Conservation (phyloP, 2,797 vertebrate species). For the Erethizon dorsatum region DNA sequence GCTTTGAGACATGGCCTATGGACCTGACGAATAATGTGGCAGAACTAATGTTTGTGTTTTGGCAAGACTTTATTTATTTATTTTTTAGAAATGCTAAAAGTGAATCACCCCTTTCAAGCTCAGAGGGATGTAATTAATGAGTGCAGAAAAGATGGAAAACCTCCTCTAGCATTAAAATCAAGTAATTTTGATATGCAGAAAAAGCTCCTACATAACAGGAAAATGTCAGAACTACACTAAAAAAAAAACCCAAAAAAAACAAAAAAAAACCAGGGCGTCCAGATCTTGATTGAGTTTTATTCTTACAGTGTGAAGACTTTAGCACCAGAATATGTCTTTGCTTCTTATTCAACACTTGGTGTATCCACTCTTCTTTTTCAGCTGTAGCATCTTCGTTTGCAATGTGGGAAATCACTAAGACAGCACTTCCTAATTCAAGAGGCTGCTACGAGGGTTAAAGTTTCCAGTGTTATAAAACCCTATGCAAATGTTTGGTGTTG, state of each 20-base stretch:
- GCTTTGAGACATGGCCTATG: conserved; percentile 81
- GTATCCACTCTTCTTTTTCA: background rate
- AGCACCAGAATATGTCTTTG: background rate
- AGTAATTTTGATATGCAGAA: conserved; percentile 62
- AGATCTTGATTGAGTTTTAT: background rate
- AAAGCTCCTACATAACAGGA: conserved; percentile 41
- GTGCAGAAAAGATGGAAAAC: conserved; percentile 64
- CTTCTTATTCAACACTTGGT: background rate
- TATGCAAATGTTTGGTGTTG: conserved; percentile 29
- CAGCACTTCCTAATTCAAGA: background rate
- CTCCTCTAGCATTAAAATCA: conserved; percentile 50
- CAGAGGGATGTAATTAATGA: conserved; percentile 83
- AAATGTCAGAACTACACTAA: conserved; percentile 42
- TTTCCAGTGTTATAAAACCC: background rate
- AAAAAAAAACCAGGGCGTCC: background rate
- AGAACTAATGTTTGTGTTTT: conserved; percentile 86
- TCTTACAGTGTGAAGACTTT: background rate
- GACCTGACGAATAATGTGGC: conserved; percentile 82
- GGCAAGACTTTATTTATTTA: conserved; percentile 85
- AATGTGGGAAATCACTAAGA: background rate
- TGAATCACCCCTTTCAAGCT: conserved; percentile 79
- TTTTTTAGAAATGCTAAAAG: conserved; percentile 80
- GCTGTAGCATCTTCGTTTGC: background rate
- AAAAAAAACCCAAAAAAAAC: background rate
- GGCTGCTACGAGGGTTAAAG: background rate